These are phyloP conservation scores for Cebus imitator DNA, from an alignment of 2,113 vertebrate species.

Conservation along the genomic window DNA sequence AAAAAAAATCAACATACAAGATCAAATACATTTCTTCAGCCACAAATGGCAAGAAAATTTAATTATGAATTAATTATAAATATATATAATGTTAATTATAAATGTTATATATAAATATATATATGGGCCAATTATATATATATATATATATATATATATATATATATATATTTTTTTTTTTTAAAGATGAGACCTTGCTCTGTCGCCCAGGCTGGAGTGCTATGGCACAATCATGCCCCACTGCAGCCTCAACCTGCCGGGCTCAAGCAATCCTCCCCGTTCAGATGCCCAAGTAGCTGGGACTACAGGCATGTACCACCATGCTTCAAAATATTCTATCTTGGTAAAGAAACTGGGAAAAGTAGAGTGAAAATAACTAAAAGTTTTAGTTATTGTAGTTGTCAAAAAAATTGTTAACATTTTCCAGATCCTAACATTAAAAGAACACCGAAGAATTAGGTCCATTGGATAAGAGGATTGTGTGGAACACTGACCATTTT, in stretches of 20 bases:
- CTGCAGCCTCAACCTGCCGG: background rate
- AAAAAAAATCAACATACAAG: too few relatives aligned
- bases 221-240: background rate
- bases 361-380: slow-evolving; percentile 28
- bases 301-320: background rate
- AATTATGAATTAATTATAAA: too few relatives aligned
- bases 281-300: background rate
- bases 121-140: too few relatives aligned
- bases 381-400: slow-evolving; percentile 28
- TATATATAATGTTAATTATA: too few relatives aligned
- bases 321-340: background rate
- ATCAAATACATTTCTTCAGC: too few relatives aligned
- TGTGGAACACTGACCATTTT: background rate
- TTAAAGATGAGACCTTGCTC: background rate
- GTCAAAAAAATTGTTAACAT: slow-evolving; percentile 28
- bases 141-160: too few relatives aligned
- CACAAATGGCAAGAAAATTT: too few relatives aligned
- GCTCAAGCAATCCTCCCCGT: background rate
- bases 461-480: background rate
- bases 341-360: slow-evolving; percentile 44
- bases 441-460: background rate
- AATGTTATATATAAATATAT: too few relatives aligned
- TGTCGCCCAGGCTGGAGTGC: background rate
- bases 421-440: slow-evolving; percentile 29
- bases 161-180: background rate